phyloP scores from a whole-genome alignment of 2,888 invertebrate species.

The Thymelicus acteon region DNA sequence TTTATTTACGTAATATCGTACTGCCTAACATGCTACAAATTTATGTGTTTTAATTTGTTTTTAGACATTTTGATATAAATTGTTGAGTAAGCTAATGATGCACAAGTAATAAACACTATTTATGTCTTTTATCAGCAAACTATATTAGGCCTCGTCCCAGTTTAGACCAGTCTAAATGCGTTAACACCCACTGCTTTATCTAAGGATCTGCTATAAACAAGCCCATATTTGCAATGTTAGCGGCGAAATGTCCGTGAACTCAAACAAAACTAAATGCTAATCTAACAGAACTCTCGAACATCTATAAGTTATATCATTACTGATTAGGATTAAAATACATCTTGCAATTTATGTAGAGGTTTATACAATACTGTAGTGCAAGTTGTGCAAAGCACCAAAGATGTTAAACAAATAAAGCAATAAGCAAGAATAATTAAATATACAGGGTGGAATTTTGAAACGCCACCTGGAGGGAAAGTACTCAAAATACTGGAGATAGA shows the following conservation, averaged over 20 bases:
- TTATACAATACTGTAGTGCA: not conserved
- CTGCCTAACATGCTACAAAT: no score
- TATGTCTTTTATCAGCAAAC: not conserved
- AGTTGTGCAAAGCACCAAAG: not conserved
- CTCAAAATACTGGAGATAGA: no score
- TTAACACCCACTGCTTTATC: slow-evolving; percentile 11
- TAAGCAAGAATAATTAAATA: no score
- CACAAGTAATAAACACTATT: no score
- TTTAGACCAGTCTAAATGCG: slow-evolving; percentile 10
- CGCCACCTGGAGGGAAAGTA: no score
- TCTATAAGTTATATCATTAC: not conserved
- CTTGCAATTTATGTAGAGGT: not conserved
- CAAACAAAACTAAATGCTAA: slow-evolving; percentile 20
- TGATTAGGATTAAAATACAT: not conserved
- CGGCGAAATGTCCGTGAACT: slow-evolving; percentile 24
- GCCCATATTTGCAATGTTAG: slow-evolving; percentile 14
- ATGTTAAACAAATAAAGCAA: not conserved
- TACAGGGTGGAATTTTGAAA: no score
- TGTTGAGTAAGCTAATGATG: no score
- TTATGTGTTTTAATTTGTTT: no score
- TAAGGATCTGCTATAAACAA: slow-evolving; percentile 17
- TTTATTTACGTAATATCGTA: no score
- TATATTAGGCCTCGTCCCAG: slow-evolving; percentile 15
- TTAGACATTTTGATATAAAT: no score
- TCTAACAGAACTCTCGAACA: not conserved